Conservation (phyloP, 2,797 vertebrate species). For the Malacoraja senta region DNA sequence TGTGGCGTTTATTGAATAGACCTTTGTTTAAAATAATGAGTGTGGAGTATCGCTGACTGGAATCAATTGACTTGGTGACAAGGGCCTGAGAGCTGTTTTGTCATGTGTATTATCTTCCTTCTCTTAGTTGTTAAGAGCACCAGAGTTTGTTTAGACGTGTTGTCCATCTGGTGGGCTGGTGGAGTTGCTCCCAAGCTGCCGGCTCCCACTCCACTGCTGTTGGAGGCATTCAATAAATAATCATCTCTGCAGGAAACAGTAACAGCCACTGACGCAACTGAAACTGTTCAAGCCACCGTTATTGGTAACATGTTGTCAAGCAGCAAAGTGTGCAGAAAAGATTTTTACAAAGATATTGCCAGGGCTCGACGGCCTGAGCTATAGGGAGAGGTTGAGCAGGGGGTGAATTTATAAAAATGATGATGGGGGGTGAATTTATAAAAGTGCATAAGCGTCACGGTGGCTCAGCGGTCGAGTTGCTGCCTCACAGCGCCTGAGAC, state of each 20-base stretch:
- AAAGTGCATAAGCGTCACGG: too few relatives aligned
- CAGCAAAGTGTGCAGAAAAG: too few relatives aligned
- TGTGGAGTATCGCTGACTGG: neutral
- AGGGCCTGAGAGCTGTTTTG: neutral
- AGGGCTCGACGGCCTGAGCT: too few relatives aligned
- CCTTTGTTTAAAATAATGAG: neutral
- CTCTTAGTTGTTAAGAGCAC: neutral
- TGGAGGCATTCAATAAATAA: neutral
- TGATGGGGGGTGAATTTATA: too few relatives aligned
- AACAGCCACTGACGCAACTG: neutral
- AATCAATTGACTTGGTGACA: neutral
- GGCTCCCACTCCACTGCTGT: neutral
- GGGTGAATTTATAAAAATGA: too few relatives aligned
- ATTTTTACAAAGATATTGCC: too few relatives aligned
- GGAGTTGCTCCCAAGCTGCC: neutral
- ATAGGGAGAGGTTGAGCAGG: too few relatives aligned
- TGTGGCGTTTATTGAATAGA: neutral
- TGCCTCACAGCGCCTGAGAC: too few relatives aligned
- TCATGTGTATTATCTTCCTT: neutral
- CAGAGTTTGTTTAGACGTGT: neutral
- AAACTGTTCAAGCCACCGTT: too few relatives aligned
- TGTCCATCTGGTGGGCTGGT: neutral
- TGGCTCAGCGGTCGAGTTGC: too few relatives aligned
- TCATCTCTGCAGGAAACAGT: neutral
- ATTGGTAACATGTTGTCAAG: too few relatives aligned